phyloP scores from a whole-genome alignment of 2,888 invertebrate genomes.

The Hololepta plana region DNA sequence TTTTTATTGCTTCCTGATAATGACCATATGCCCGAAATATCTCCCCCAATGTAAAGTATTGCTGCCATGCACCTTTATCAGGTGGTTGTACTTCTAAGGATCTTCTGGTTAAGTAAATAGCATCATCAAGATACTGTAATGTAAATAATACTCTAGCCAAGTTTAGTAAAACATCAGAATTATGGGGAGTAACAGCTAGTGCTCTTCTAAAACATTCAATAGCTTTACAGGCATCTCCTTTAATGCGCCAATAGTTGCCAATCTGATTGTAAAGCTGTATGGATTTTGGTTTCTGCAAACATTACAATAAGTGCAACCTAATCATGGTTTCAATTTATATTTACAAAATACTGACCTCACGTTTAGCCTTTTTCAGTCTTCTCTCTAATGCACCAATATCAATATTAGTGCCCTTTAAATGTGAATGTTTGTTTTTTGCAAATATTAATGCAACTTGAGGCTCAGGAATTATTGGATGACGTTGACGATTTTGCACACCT shows the following conservation, averaged over 20 bases:
- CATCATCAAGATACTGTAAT: slow-evolving; percentile 77
- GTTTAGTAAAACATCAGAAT: slow-evolving; percentile 71
- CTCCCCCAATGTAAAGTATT: slow-evolving; percentile 80
- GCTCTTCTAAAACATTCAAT: slow-evolving; percentile 82
- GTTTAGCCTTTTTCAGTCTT: slow-evolving; percentile 57
- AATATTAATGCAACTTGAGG: slow-evolving; percentile 66
- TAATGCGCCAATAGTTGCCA: slow-evolving; percentile 81
- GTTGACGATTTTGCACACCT: slow-evolving; percentile 65
- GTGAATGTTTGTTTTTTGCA: slow-evolving; percentile 44
- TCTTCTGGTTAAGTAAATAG: slow-evolving; percentile 68
- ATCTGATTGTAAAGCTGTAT: slow-evolving; percentile 78
- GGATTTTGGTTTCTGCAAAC: slow-evolving; percentile 52
- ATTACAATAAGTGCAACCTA: slow-evolving; percentile 3
- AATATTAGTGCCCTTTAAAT: slow-evolving; percentile 38
- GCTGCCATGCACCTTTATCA: slow-evolving; percentile 78
- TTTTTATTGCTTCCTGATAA: slow-evolving; percentile 71
- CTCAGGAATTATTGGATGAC: slow-evolving; percentile 71
- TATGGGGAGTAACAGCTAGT: slow-evolving; percentile 67
- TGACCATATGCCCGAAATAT: slow-evolving; percentile 64
- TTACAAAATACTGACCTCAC: slow-evolving; percentile 33
- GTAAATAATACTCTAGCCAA: slow-evolving; percentile 71
- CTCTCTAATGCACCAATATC: slow-evolving; percentile 59
- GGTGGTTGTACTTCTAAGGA: slow-evolving; percentile 72
- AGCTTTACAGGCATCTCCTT: slow-evolving; percentile 70
- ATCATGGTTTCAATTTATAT: no score